Evolutionary conservation across 1,140 invertebrate species (phyloP).

Genomic region (Ephestia elutella): DNA sequence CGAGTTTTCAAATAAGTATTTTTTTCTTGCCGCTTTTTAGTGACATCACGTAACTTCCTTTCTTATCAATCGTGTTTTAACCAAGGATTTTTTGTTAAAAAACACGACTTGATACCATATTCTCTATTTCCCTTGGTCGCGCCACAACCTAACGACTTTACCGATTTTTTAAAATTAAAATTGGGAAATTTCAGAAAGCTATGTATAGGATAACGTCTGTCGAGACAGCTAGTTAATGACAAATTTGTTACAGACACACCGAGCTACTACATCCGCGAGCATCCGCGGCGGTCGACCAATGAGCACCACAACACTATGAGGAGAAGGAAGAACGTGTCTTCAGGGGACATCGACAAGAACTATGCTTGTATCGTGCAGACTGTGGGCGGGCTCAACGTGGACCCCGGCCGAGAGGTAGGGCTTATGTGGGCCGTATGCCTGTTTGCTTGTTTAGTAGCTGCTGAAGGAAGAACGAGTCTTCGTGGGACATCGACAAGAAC

Average conservation of each 20-base stretch:
- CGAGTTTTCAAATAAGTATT: too few relatives aligned
- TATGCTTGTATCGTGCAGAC: constrained; percentile 82
- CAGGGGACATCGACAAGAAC: constrained; percentile 83
- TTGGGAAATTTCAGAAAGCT: too few relatives aligned
- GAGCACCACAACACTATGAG: constrained; percentile 68
- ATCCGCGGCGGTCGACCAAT: constrained; percentile 39
- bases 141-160: too few relatives aligned
- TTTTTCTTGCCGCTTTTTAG: too few relatives aligned
- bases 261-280: constrained; percentile 40
- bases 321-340: constrained; percentile 76
- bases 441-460: constrained; percentile 23
- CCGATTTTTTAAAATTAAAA: too few relatives aligned
- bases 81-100: too few relatives aligned
- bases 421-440: too few relatives aligned
- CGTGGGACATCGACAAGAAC: constrained; percentile 83
- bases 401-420: constrained; percentile 74
- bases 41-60: too few relatives aligned
- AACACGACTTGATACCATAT: too few relatives aligned
- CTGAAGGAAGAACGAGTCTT: constrained; percentile 77
- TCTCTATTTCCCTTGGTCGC: too few relatives aligned
- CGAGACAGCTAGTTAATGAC: not conserved
- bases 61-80: too few relatives aligned
- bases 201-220: too few relatives aligned
- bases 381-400: constrained; percentile 85
- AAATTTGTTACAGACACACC: constrained; percentile 37